phyloP scores from a whole-genome alignment of 53 echinoderm and acorn worm species.

The Echinometra lucunter region DNA sequence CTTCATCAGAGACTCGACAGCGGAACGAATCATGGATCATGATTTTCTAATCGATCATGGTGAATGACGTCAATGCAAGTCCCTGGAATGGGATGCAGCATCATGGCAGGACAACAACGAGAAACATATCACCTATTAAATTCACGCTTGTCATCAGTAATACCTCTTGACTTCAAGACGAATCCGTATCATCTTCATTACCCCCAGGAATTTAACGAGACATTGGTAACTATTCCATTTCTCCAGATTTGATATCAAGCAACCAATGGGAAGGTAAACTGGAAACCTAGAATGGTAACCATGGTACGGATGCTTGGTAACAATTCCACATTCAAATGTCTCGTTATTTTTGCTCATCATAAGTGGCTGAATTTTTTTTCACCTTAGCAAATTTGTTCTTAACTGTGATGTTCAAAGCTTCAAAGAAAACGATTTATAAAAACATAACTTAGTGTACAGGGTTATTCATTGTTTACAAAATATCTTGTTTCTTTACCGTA shows the following conservation, averaged over 20 bases:
- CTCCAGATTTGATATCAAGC: not conserved
- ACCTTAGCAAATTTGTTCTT: too few species aligned
- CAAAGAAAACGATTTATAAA: not conserved
- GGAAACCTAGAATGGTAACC: not conserved
- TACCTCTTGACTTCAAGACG: not conserved
- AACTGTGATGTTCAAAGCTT: not conserved
- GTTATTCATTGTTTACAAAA: too few species aligned
- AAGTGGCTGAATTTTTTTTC: too few species aligned
- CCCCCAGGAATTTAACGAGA: not conserved
- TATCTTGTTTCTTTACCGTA: too few species aligned
- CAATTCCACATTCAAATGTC: not conserved
- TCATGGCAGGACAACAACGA: not conserved
- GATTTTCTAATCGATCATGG: too few species aligned
- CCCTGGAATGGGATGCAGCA: not conserved
- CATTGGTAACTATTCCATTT: not conserved
- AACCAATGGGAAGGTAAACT: not conserved
- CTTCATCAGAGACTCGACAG: not conserved
- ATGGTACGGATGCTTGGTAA: too few species aligned
- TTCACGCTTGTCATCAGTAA: not conserved
- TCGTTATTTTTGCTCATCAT: not conserved
- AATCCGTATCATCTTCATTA: not conserved
- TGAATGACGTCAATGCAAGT: not conserved
- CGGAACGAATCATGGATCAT: not conserved
- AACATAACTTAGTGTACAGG: not conserved
- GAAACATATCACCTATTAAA: not conserved